Conservation (phyloP, 2,888 invertebrate species). For the Rhodophaea formosa region DNA sequence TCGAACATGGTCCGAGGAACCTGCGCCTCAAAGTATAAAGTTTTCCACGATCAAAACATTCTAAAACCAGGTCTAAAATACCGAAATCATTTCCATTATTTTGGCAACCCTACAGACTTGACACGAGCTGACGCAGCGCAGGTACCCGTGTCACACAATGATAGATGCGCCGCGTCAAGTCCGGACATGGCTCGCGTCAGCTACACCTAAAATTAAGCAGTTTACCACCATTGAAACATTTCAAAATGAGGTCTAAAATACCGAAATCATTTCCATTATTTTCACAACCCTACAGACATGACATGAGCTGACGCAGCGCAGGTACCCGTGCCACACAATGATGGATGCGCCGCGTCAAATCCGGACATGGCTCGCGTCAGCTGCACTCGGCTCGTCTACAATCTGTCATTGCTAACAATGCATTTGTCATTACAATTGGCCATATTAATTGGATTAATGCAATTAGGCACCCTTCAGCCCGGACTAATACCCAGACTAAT, state of each 20-base stretch:
- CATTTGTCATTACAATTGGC: slow-evolving; percentile 50
- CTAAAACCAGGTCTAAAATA: not conserved
- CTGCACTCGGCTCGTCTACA: slow-evolving; percentile 22
- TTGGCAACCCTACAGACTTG: not conserved
- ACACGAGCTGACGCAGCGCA: not conserved
- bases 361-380: slow-evolving; percentile 22
- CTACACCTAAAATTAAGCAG: not conserved
- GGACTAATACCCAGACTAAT: slow-evolving; percentile 28
- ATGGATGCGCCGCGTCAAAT: slow-evolving; percentile 21
- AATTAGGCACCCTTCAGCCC: slow-evolving; percentile 32
- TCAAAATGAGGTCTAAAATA: not conserved
- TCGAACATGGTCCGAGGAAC: slow-evolving; percentile 9
- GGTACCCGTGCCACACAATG: slow-evolving; percentile 4
- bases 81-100: not conserved
- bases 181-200: slow-evolving; percentile 9
- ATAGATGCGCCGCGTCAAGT: slow-evolving; percentile 14
- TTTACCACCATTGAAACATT: not conserved
- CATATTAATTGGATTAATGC: slow-evolving; percentile 36
- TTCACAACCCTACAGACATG: not conserved
- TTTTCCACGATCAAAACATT: not conserved
- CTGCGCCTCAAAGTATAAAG: not conserved
- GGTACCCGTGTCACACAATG: slow-evolving; percentile 6
- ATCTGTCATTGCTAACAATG: slow-evolving; percentile 64
- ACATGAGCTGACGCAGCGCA: not conserved
- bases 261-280: not conserved